Percentiles rank a stretch among this genome's conserved stretches.
phyloP scores from a whole-genome alignment of 2,113 vertebrate species.

The Gnathochromis pfefferi region DNA sequence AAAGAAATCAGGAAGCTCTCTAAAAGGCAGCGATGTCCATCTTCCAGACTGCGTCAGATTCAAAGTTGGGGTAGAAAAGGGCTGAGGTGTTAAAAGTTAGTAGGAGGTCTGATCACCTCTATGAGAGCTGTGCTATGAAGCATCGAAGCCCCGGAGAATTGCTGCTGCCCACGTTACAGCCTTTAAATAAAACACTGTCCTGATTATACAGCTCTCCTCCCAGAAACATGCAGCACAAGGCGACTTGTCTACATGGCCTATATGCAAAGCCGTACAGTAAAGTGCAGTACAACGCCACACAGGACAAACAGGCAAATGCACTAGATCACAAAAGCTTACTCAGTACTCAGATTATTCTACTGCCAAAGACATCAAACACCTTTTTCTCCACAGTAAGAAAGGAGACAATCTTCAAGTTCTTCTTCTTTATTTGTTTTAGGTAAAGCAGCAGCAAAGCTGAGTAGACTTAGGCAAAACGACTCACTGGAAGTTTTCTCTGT shows the following conservation, averaged over 20 bases:
- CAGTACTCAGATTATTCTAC: not conserved
- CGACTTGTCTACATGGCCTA: slow-evolving; percentile 44
- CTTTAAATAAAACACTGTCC: slow-evolving; percentile 76
- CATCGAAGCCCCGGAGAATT: slow-evolving; percentile 47
- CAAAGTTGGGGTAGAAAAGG: slow-evolving; percentile 20
- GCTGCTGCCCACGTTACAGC: slow-evolving; percentile 61
- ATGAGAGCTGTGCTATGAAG: slow-evolving; percentile 49
- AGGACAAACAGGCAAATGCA: not conserved
- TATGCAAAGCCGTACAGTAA: slow-evolving; percentile 30
- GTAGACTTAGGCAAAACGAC: not conserved
- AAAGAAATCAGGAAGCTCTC: not conserved
- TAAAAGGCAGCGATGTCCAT: not conserved
- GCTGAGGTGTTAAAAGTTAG: slow-evolving; percentile 59
- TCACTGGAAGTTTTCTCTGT: not conserved
- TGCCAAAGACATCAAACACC: not conserved
- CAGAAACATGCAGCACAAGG: slow-evolving; percentile 39
- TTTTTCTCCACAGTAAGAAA: not conserved
- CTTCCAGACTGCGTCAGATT: not conserved
- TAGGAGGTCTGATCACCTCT: slow-evolving; percentile 56
- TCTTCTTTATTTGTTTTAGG: not conserved
- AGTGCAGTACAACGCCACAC: not conserved
- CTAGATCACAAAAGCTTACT: not conserved
- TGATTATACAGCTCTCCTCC: slow-evolving; percentile 61
- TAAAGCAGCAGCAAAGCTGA: not conserved
- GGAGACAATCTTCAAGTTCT: not conserved